Conservation (phyloP, 1,140 invertebrate genomes). For the Procambarus clarkii region DNA sequence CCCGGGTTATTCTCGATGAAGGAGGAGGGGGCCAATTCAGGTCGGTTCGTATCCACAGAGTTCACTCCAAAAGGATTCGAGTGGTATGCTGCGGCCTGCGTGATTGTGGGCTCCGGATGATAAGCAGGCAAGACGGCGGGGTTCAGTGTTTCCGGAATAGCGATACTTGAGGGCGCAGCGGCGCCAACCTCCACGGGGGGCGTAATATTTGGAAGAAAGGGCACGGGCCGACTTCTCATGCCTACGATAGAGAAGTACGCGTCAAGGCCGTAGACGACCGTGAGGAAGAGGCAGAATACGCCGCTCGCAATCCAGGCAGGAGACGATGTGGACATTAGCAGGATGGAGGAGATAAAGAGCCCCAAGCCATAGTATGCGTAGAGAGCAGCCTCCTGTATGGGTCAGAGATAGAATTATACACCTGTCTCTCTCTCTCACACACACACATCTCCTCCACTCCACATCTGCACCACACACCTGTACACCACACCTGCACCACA, state of each 20-base stretch:
- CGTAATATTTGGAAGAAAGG: not conserved
- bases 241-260: not conserved
- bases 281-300: not conserved
- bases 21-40: not conserved
- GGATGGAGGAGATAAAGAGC: not conserved
- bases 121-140: not conserved
- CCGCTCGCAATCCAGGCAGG: not conserved
- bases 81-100: not conserved
- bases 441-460: no score
- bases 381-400: not conserved
- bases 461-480: no score
- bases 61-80: not conserved
- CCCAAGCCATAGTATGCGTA: not conserved
- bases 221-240: not conserved
- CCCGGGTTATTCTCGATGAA: not conserved
- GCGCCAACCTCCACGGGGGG: not conserved
- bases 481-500: no score
- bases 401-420: not conserved
- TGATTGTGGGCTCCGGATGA: not conserved
- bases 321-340: not conserved
- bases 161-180: not conserved
- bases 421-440: not conserved
- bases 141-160: not conserved
- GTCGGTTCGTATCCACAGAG: not conserved
- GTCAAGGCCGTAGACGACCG: not conserved